phyloP scores from a whole-genome alignment of 1,140 invertebrate genomes.

The Arion vulgaris region DNA sequence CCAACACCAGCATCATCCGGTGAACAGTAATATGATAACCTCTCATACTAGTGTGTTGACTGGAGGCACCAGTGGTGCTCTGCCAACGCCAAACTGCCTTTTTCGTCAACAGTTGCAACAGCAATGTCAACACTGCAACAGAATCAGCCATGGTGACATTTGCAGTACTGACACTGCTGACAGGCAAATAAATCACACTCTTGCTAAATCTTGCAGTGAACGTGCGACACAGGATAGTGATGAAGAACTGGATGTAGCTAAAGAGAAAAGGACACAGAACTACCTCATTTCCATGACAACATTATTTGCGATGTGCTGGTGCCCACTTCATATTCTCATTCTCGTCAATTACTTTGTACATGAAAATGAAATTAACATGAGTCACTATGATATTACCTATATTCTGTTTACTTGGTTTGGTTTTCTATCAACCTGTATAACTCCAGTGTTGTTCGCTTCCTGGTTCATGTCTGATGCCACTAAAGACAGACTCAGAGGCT shows the following conservation, averaged over 20 bases:
- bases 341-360: constrained; percentile 79
- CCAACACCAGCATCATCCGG: not conserved
- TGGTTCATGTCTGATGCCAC: constrained; percentile 80
- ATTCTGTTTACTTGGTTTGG: constrained; percentile 82
- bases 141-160: constrained; percentile 19
- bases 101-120: constrained; percentile 45
- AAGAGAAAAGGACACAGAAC: constrained; percentile 80
- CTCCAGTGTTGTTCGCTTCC: constrained; percentile 78
- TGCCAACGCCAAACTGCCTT: not conserved
- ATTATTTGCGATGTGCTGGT: constrained; percentile 79
- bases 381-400: constrained; percentile 81
- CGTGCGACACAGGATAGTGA: constrained; percentile 73
- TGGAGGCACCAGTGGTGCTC: not conserved
- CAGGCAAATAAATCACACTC: constrained; percentile 19
- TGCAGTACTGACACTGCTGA: not conserved
- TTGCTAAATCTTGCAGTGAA: constrained; percentile 43
- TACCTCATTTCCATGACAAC: constrained; percentile 80
- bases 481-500: constrained; percentile 78
- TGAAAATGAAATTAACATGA: constrained; percentile 81
- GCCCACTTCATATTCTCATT: constrained; percentile 80
- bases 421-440: constrained; percentile 80
- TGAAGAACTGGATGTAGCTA: constrained; percentile 77
- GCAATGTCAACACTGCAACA: not conserved
- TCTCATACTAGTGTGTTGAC: not conserved
- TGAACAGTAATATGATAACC: not conserved